Base-by-base conservation (phyloP, 2,113 vertebrate species). In the Phoxinus phoxinus region DNA sequence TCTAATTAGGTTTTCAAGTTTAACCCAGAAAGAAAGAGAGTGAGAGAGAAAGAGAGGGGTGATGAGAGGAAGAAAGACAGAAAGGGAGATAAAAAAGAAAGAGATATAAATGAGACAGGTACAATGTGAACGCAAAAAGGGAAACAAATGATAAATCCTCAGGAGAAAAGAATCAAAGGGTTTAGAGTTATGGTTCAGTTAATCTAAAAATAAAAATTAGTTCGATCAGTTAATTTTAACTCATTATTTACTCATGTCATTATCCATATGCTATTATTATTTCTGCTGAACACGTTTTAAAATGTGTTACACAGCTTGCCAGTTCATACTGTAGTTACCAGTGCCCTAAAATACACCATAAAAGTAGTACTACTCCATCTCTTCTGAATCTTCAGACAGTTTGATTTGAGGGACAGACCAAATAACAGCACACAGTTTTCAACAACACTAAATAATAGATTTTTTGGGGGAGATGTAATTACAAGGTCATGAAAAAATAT, bases 1-100 rank as follows among this genome's bases (percentile, higher is more conserved):
- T 82, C 85, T 86, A 89, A 88, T 89, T 87, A 86, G 84, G 85
- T 86, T 84, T 89, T 87, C 81, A 87, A 85, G 86, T 89, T 89
- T 75, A 82, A 79, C 77, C 86, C 81, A 82, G 69, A 86, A 72
- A 82, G 10, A 89, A 19, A 73, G 41, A 76, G 59, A 84, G 44
- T 58, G 37, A 53, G 12, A 81, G 58, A 63, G 75, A 75, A 25
- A 58, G 19, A 56, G 25, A 75, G 37, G 69, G 56, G 59, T 30
- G 41, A 74, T 53, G n/a, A 32, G 19, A 84, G 21, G 63, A 13
- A 27, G 44, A 84, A 69, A 37, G 51, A 63, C 65, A 74, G 58
- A 48, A 80, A 73, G 15, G 27, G 11, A 73, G n/a, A 19, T 30
- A 51, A 75, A 53, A 65, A 32, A 46, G 35, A 65, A 46, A 41